Conservation (phyloP, 2,113 vertebrate genomes). For the Oryzias celebensis region DNA sequence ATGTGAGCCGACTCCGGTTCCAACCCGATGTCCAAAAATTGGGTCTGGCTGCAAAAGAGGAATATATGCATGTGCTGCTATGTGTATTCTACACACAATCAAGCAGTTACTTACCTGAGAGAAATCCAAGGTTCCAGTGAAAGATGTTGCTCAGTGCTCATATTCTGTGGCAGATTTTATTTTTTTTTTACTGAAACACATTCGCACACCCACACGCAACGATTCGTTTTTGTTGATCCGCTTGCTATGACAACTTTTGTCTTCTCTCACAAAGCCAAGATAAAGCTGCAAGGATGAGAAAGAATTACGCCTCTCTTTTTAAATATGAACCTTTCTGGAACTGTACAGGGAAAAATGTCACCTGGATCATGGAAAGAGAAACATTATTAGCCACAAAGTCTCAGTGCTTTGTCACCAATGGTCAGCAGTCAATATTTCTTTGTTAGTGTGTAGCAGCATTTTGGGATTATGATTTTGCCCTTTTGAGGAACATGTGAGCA, state of each 20-base stretch:
- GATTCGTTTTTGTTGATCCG: conserved; percentile 22
- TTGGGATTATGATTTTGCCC: conserved; percentile 65
- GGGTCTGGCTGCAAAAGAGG: conserved; percentile 44
- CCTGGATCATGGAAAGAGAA: conserved; percentile 36
- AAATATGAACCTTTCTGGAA: conserved; percentile 27
- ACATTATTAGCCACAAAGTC: conserved; percentile 45
- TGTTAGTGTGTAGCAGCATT: conserved; percentile 58
- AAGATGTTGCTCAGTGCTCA: background rate
- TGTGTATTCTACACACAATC: conserved; percentile 24
- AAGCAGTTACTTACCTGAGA: conserved; percentile 21
- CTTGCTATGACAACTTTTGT: conserved; percentile 21
- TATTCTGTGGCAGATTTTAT: conserved; percentile 1
- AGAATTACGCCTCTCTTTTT: conserved; percentile 20
- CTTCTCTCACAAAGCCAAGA: conserved; percentile 24
- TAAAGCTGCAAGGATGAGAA: conserved; percentile 19
- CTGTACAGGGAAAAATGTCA: conserved; percentile 31
- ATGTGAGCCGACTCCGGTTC: conserved; percentile 52
- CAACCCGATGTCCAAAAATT: conserved; percentile 45
- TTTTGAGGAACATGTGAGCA: conserved; percentile 50
- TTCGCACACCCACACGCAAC: background rate
- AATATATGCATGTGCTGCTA: conserved; percentile 35
- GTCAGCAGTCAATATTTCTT: conserved; percentile 60
- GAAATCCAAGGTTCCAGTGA: conserved; percentile 1
- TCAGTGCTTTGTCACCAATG: conserved; percentile 28
- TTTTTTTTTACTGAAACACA: background rate